phyloP scores from a whole-genome alignment of 2,113 vertebrate genomes.

The Archilochus colubris region DNA sequence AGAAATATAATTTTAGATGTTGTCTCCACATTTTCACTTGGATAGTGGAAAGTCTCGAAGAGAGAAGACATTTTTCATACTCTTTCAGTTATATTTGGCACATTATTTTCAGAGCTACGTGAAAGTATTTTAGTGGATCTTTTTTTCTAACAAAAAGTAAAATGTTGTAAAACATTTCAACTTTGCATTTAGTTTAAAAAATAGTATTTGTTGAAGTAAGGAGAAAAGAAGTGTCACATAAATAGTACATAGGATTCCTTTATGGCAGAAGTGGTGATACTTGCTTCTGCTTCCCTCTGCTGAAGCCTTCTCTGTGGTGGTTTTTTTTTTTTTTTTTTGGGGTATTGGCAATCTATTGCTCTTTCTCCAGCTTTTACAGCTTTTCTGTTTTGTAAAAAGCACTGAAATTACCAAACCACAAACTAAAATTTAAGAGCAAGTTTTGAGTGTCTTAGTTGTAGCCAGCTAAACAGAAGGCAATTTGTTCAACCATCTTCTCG shows the following conservation, averaged over 20 bases:
- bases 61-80: background rate
- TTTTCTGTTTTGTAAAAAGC: background rate
- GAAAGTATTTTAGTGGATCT: background rate
- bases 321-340: background rate
- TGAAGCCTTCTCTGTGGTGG: background rate
- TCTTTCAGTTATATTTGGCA: background rate
- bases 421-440: background rate
- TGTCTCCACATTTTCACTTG: background rate
- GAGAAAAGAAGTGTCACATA: too few relatives aligned
- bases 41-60: background rate
- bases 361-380: background rate
- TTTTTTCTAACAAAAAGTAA: background rate
- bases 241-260: background rate
- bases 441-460: background rate
- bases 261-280: background rate
- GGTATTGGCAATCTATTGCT: background rate
- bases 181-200: background rate
- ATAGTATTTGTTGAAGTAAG: background rate
- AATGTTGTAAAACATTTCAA: background rate
- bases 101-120: background rate
- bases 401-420: background rate
- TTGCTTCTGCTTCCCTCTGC: background rate
- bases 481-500: background rate
- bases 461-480: background rate
- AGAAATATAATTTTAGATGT: background rate